phyloP scores from a whole-genome alignment of 1,140 invertebrate genomes.

The Drosophila burlai region DNA sequence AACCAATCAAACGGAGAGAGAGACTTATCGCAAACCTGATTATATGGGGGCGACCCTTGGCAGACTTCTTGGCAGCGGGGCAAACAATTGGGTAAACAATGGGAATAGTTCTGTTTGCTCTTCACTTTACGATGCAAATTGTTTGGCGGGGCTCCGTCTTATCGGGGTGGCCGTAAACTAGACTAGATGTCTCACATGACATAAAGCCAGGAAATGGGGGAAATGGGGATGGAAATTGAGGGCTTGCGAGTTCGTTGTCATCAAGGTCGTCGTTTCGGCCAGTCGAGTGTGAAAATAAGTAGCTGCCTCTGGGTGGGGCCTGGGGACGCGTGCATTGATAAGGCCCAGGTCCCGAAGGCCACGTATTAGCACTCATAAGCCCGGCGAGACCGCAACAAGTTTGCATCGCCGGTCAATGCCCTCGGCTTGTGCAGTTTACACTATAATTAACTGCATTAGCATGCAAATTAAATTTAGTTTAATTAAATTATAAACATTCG shows the following conservation, averaged over 20 bases:
- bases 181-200: slow-evolving; percentile 44
- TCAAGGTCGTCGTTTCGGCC: slow-evolving; percentile 60
- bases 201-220: slow-evolving; percentile 8
- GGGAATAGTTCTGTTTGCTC: slow-evolving; percentile 42
- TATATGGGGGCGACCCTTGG: slow-evolving; percentile 17
- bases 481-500: slow-evolving; percentile 70
- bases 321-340: slow-evolving; percentile 20
- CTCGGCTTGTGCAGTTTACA: slow-evolving; percentile 61
- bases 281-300: slow-evolving; percentile 31
- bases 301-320: slow-evolving; percentile 7
- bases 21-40: slow-evolving; percentile 50
- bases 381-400: slow-evolving; percentile 23
- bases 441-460: slow-evolving; percentile 69
- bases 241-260: slow-evolving; percentile 67
- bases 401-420: slow-evolving; percentile 45
- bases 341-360: slow-evolving; percentile 14
- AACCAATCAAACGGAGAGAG: slow-evolving; percentile 34
- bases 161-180: slow-evolving; percentile 58
- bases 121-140: slow-evolving; percentile 70
- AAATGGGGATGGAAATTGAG: neutral
- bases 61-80: slow-evolving; percentile 47
- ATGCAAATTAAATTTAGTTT: slow-evolving; percentile 81
- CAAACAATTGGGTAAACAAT: slow-evolving; percentile 28
- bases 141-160: slow-evolving; percentile 49
- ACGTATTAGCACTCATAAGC: slow-evolving; percentile 6